Base-by-base conservation (phyloP, 2,113 vertebrate genomes). In the Nannospalax galili region DNA sequence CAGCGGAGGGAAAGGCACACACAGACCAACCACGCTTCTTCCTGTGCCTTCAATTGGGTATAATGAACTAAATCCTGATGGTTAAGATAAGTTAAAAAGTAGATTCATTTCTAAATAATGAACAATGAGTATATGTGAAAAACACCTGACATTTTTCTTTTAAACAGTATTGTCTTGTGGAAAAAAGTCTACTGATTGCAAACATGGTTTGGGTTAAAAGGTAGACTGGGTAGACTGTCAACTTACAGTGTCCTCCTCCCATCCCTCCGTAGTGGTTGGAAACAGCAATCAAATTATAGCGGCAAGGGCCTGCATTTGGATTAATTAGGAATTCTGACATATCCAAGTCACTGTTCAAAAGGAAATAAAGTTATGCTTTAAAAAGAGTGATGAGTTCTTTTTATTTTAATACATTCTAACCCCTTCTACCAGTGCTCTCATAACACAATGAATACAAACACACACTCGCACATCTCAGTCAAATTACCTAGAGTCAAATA, bases 231-330 rank as follows among this genome's bases (percentile, higher is more conserved):
- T n/a, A n/a, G n/a, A n/a, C n/a, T n/a, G n/a, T 78, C 75, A 95
- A 99, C 99, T 99, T 98, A 99, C 99, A 99, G 90, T 99, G 99
- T 95, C 99, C 99, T 97, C 99, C 99, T 96, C 99, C 99, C 99
- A 99, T 99, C 90, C 99, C 99, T 97, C 99, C 99, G 42, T 99
- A 99, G 98, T 99, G 99, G 98, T 99, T 99, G 96, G 99, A 99
- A n/a, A 99, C 99, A 72, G 99, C 99, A 81, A 99, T 99, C 98
- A 99, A 98, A 97, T 99, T 99, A 91, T 99, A 99, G 97, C 98
- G 99, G 97, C 99, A 99, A 62, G 99, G 99, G 84, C 99, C 99
- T 60, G 99, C 99, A 92, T 99, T 99, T 96, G 99, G 99, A 98
- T 99, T 99, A 98, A 99, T 99, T 80, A 99, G 98, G 98, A 99